Evolutionary conservation across 1,140 invertebrate species (phyloP).

Genomic region (Metopolophium dirhodum): DNA sequence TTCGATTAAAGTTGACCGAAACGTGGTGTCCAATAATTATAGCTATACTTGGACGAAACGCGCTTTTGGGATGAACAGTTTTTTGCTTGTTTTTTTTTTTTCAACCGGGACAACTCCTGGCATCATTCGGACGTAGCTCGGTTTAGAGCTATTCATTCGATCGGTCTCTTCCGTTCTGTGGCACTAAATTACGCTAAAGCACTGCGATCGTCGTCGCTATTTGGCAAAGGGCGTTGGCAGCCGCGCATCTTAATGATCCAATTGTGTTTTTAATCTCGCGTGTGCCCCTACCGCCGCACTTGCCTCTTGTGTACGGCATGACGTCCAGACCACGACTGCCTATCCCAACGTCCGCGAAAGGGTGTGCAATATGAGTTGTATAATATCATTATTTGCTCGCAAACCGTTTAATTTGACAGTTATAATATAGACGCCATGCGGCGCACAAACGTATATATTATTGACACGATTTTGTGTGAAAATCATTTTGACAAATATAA

Average conservation of each 20-base stretch:
- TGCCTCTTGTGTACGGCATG: not conserved
- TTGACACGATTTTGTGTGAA: not conserved
- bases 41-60: not conserved
- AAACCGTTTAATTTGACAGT: not conserved
- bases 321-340: not conserved
- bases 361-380: not conserved
- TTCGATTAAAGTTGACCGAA: not conserved
- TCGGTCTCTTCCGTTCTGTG: not conserved
- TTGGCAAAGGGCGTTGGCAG: constrained; percentile 18
- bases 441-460: not conserved
- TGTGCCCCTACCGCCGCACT: not conserved
- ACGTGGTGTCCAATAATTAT: not conserved
- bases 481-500: not conserved
- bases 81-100: not conserved
- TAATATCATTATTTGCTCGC: not conserved
- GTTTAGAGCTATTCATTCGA: constrained; percentile 8
- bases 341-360: not conserved
- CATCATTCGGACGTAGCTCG: not conserved
- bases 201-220: not conserved
- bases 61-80: not conserved
- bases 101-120: not conserved
- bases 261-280: constrained; percentile 29
- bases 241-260: not conserved
- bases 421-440: not conserved
- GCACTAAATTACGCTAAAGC: constrained; percentile 1